A percentile compares a stretch with the other conserved stretches of the same genome.
phyloP scores from a whole-genome alignment of 2,113 vertebrate genomes.

The Triplophysa rosa region DNA sequence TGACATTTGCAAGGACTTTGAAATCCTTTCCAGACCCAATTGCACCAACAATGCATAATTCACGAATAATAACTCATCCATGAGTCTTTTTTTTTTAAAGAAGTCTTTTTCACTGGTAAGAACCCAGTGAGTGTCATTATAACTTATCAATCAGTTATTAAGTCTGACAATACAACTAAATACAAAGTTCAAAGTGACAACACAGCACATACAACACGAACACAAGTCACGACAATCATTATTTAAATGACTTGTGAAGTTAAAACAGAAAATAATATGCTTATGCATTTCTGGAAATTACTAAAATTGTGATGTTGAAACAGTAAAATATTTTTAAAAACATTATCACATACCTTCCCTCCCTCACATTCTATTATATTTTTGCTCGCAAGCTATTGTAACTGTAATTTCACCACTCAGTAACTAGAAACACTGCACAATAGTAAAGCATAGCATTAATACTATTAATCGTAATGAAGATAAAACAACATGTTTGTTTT shows the following conservation, averaged over 20 bases:
- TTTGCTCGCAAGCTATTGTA: neutral
- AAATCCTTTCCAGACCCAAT: neutral
- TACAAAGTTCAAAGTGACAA: conserved; percentile 24
- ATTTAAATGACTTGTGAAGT: too few relatives aligned
- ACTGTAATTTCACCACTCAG: neutral
- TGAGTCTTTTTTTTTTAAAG: too few relatives aligned
- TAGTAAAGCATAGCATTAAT: neutral
- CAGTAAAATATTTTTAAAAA: neutral
- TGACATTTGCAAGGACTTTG: neutral
- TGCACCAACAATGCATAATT: neutral
- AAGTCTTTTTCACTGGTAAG: neutral
- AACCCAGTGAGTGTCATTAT: neutral
- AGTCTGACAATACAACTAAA: neutral
- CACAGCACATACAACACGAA: neutral
- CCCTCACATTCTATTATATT: too few relatives aligned
- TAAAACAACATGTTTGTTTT: neutral
- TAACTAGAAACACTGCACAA: neutral
- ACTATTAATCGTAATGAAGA: neutral
- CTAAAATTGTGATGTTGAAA: neutral
- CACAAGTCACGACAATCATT: too few relatives aligned
- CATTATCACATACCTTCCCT: too few relatives aligned
- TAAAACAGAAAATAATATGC: neutral
- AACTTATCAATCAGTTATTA: neutral
- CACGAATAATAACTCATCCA: neutral
- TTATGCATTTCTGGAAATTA: too few relatives aligned